phyloP scores from a whole-genome alignment of 1,140 invertebrate genomes.

The Cydia pomonella region DNA sequence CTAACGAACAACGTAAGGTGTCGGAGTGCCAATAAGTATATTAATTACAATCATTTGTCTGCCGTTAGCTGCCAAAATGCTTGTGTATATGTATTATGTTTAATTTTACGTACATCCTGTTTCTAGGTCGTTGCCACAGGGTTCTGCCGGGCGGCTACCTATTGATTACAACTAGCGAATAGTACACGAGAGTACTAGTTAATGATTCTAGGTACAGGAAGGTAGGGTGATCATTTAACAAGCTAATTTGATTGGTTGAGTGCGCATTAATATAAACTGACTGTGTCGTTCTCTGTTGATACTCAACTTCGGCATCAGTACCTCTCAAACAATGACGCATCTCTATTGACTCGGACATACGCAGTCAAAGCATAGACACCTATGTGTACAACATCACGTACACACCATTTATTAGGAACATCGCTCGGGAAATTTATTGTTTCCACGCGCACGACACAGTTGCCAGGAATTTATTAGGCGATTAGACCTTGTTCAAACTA shows the following conservation, averaged over 20 bases:
- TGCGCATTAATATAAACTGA: neutral
- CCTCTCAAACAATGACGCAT: conserved; percentile 14
- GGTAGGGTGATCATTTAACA: conserved; percentile 6
- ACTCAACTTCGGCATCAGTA: neutral
- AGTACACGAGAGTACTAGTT: neutral
- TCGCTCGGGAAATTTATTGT: conserved; percentile 14
- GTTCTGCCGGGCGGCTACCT: neutral
- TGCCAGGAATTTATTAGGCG: conserved; percentile 2
- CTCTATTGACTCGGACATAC: conserved; percentile 44
- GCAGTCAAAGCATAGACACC: conserved; percentile 51
- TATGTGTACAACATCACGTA: conserved; percentile 47
- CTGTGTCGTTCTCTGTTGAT: neutral
- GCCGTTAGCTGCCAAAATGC: conserved; percentile 20
- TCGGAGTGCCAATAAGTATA: conserved; percentile 10
- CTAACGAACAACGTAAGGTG: conserved; percentile 19
- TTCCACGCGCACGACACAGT: conserved; percentile 1
- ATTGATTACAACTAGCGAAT: neutral
- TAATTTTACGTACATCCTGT: neutral
- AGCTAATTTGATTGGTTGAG: neutral
- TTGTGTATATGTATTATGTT: neutral
- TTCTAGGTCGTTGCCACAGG: conserved; percentile 14
- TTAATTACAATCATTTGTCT: conserved; percentile 19
- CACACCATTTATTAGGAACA: conserved; percentile 31
- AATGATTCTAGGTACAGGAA: neutral
- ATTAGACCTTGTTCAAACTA: neutral